Percentiles rank a stretch among this genome's conserved stretches.
These are phyloP conservation scores for Leptestheria dahalacensis DNA, from an alignment of 1,140 invertebrate species.

Conservation along the genomic window DNA sequence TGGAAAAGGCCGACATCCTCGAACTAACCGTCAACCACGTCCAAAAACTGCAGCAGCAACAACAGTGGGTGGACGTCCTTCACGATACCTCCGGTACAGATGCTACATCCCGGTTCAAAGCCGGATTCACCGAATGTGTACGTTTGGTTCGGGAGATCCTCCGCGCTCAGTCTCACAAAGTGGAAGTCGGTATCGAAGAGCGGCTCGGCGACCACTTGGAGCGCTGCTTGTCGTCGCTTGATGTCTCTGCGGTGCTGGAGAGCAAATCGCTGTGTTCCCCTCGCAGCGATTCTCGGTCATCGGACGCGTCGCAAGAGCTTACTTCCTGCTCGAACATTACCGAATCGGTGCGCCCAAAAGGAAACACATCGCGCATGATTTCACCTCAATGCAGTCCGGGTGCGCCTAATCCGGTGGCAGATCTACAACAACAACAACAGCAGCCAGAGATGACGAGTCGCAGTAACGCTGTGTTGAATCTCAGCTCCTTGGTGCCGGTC, in stretches of 20 bases:
- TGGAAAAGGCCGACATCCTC: constrained; percentile 50
- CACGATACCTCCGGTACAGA: constrained; percentile 7
- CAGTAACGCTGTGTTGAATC: not conserved
- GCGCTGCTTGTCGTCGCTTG: not conserved
- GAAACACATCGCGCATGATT: not conserved
- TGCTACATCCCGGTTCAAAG: constrained; percentile 22
- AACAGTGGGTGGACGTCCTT: constrained; percentile 9
- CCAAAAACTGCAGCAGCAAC: constrained; percentile 27
- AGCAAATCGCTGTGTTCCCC: not conserved
- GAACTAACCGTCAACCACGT: constrained; percentile 47
- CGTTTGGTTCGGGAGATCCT: constrained; percentile 22
- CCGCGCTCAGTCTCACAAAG: not conserved
- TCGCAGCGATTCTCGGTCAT: constrained; percentile 1
- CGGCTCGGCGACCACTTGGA: not conserved
- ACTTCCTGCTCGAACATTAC: too few relatives aligned
- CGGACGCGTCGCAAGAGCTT: not conserved
- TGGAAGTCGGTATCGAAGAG: not conserved
- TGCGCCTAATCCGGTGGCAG: not conserved
- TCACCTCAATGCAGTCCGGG: not conserved
- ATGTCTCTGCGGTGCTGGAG: not conserved
- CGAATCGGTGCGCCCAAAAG: not conserved
- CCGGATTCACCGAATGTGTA: constrained; percentile 27
- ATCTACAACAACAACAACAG: not conserved
- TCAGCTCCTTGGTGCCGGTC: not conserved
- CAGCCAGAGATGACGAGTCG: not conserved